Evolutionary conservation across 1,140 invertebrate genomes (phyloP), one percentile per base, ranked within the genome.

Genomic region (Macrobrachium nipponense): DNA sequence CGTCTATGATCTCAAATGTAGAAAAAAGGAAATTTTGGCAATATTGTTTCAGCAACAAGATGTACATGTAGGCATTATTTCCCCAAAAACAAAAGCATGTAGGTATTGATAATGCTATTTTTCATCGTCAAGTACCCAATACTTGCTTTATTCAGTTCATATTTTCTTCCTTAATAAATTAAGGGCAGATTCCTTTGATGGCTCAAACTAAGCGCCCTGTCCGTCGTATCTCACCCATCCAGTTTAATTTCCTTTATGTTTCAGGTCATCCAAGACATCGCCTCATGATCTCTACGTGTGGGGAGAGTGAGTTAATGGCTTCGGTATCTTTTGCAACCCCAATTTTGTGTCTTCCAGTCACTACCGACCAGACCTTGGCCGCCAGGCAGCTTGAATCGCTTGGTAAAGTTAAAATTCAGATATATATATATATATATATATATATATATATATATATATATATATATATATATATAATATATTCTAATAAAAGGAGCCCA

Each of bases 251-350:
- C 7, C 18, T 36, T 70, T 36, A 10, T n/a, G 4, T 36, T 36
- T 0, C 80, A 82, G 80, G 70, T 27, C 80, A 82, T 27, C 80
- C 80, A 6, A 68, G 80, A 20, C 80, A 82, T 51, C 68, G 80
- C 23, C 14, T 82, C 2, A 51, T 82, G 11, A 43, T 82, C 11
- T 82, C 80, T 2, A 73, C 68, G 18, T 82, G 80, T 51, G 80
- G 70, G 5, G 80, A 82, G 68, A 43, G 51, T 1, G 80, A 82
- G 2, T 23, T 60, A 2, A 82, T 82, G 80, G 44, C 80, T 36
- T 68, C 80, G 7, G 80, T 75, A 3, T 82, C 73, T 27, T 82
- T 82, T n/a, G 80, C 58, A 17, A 73, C 80, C 3, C 80, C 80
- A 15, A 18, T 75, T 11, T 58, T 82, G 18, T 82, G 80, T 62